These are phyloP conservation scores for Chiroxiphia lanceolata DNA, from an alignment of 2,797 vertebrate genomes.

Conservation along the genomic window DNA sequence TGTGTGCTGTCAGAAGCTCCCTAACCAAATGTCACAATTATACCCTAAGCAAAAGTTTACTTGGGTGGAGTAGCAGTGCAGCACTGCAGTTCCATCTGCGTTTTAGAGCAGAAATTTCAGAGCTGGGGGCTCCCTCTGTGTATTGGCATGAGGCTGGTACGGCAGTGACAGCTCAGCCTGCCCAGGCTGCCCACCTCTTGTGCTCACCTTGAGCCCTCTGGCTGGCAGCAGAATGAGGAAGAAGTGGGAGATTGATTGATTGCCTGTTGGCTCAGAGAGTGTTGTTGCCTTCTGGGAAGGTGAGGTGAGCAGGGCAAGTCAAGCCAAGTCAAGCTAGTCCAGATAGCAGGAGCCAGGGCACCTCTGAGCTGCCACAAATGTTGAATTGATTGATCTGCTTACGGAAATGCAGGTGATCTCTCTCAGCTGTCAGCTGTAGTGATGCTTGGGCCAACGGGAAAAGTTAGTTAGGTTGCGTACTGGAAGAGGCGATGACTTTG, in stretches of 20 bases:
- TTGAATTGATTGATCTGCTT: neutral
- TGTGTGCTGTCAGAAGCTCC: neutral
- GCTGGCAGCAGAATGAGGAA: neutral
- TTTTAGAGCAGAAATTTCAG: neutral
- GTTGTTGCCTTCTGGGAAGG: neutral
- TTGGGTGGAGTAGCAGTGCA: neutral
- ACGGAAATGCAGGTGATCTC: neutral
- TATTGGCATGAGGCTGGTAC: rapidly evolving
- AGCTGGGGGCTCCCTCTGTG: rapidly evolving
- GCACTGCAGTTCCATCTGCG: neutral
- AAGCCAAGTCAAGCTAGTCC: neutral
- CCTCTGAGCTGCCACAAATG: neutral
- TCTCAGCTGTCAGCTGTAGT: neutral
- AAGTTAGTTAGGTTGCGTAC: neutral
- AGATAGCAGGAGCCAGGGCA: neutral
- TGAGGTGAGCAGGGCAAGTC: neutral
- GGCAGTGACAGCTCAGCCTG: neutral
- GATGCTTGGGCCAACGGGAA: neutral
- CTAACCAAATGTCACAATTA: rapidly evolving
- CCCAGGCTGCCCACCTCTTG: rapidly evolving
- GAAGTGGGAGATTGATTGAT: neutral
- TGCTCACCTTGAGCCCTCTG: rapidly evolving
- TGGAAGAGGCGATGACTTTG: neutral
- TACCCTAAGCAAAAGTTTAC: neutral
- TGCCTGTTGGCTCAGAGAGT: neutral